These are phyloP conservation scores for Hylaeus volcanicus DNA, from an alignment of 1,140 invertebrate genomes.

Conservation along the genomic window DNA sequence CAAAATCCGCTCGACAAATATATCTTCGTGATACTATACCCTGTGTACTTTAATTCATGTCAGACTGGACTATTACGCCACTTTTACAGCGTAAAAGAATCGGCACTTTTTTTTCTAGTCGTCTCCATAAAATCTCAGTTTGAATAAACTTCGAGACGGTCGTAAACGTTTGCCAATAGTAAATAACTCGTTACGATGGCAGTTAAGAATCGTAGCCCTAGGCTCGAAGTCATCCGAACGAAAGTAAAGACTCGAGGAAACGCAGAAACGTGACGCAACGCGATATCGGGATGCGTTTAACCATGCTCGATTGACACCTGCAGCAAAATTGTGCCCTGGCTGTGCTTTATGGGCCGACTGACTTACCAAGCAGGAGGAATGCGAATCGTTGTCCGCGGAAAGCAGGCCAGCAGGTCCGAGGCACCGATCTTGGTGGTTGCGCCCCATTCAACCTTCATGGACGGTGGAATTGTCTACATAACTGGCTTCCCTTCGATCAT, in stretches of 20 bases:
- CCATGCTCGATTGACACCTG: conserved; percentile 63
- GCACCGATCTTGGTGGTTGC: conserved; percentile 92
- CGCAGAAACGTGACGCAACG: neutral
- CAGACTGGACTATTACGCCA: no score
- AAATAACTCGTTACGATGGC: no score
- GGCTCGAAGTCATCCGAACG: neutral
- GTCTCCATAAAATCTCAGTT: no score
- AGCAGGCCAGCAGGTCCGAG: conserved; percentile 86
- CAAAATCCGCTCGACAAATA: no score
- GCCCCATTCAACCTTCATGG: conserved; percentile 93
- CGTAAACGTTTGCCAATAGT: no score
- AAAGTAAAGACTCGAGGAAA: neutral
- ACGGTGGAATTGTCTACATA: conserved; percentile 90
- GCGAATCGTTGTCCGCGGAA: conserved; percentile 89
- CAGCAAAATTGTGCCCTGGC: conserved; percentile 82
- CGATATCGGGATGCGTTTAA: conserved; percentile 17
- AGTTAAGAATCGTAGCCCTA: neutral
- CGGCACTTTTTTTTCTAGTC: no score
- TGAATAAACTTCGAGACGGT: no score
- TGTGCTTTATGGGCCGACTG: conserved; percentile 86
- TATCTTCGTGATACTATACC: no score
- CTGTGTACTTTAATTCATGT: no score
- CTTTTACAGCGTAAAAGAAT: no score
- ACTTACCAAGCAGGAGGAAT: conserved; percentile 89
- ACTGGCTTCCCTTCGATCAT: conserved; percentile 90